These are phyloP conservation scores for Masnerella sp. DNA, from an alignment of 2,888 invertebrate species.

Conservation along the genomic window DNA sequence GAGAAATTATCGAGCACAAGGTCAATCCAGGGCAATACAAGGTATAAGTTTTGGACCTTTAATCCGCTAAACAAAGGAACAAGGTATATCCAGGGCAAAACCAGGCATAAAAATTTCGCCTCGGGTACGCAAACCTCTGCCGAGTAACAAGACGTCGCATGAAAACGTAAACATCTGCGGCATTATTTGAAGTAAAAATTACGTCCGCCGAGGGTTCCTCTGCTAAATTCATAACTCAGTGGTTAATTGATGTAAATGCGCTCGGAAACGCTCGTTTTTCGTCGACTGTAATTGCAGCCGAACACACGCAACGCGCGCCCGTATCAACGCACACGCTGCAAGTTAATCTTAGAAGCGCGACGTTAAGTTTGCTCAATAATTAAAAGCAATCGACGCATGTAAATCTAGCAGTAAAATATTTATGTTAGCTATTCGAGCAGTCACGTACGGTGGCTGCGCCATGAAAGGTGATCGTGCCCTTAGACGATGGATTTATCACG, in stretches of 20 bases:
- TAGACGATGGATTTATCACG: no score
- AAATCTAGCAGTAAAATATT: conserved; percentile 11
- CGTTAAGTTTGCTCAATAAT: conserved; percentile 20
- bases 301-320: conserved; percentile 6
- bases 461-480: no score
- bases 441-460: no score
- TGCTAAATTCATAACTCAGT: conserved; percentile 4
- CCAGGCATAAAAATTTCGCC: no score
- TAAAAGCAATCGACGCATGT: conserved; percentile 21
- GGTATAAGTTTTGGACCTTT: no score
- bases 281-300: conserved; percentile 2
- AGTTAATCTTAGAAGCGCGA: conserved; percentile 14
- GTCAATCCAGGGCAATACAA: no score
- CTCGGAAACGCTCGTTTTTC: conserved; percentile 4
- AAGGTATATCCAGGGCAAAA: no score
- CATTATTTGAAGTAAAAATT: not conserved
- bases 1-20: not conserved
- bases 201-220: no score
- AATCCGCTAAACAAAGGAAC: no score
- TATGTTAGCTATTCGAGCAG: no score
- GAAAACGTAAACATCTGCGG: conserved; percentile 12
- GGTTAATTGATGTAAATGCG: conserved; percentile 10
- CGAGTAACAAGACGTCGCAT: conserved; percentile 15
- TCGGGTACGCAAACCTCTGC: conserved; percentile 11
- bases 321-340: conserved; percentile 5